Base-by-base conservation (phyloP, 2,888 invertebrate genomes). In the Lottia gigantea region DNA sequence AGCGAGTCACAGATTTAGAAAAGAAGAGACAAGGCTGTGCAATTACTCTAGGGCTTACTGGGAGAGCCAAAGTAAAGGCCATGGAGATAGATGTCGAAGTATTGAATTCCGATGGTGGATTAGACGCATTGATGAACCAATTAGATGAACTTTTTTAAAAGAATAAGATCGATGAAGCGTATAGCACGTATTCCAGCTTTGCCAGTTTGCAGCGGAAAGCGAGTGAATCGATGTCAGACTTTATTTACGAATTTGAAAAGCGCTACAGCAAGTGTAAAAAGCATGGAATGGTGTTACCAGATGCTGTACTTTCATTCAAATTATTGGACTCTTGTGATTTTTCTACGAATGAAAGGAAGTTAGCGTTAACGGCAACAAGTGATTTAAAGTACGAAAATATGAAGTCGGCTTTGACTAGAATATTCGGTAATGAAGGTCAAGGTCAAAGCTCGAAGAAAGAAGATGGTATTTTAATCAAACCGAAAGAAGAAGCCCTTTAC, bases 301-400 rank as follows among this genome's bases (percentile, higher is more conserved):
- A 55, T 19, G 55, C 55, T 12, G 55, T 55, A 23, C 55, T 55
- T n/a, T 55, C 55, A 55, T 55, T 55, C 23, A 55, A 55, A 55
- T 12, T 55, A 55, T 55, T 66, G 55, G 66, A 66, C 67, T 70
- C 63, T 40, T 63, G 65, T 23, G 64, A 26, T 31, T 62, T 73
- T 46, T 68, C 70, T 19, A n/a, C 47, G 4, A 49, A 55, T 47
- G 70, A 66, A 25, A 67, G 64, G 67, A 55, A 67, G 47, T 61
- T 67, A 47, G 70, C 62, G 8, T 71, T 72, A 62, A 72, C 64
- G 61, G 67, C 66, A 55, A 64, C 67, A 15, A 68, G 15, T 64
- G 66, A 71, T 40, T n/a, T 62, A 12, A 68, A 72, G 40, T 71
- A 68, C 26, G 26, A 68, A n/a, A 64, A 45, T 15, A 64, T 71